These are phyloP conservation scores for Rhabdophis nuchalis DNA, from an alignment of 2,797 vertebrate genomes.

Conservation along the genomic window DNA sequence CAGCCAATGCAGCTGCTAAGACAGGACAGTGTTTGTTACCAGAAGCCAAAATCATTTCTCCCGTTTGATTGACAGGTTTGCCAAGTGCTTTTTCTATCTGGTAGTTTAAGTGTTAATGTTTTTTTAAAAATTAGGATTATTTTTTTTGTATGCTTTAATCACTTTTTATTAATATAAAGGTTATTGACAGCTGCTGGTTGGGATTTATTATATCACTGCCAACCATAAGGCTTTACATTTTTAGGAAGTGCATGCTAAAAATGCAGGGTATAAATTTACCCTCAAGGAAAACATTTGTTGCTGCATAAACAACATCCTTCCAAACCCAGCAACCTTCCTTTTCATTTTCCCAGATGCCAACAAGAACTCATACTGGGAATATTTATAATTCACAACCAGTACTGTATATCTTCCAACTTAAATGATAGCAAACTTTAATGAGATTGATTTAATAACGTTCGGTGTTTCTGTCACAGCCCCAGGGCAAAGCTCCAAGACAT, in stretches of 20 bases:
- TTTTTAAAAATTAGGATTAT: neutral
- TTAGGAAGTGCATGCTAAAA: neutral
- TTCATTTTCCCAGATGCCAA: neutral
- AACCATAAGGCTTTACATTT: neutral
- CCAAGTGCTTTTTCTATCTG: neutral
- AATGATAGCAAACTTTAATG: neutral
- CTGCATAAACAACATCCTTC: neutral
- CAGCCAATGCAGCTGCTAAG: neutral
- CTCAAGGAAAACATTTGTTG: neutral
- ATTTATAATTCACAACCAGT: neutral
- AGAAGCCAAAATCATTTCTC: neutral
- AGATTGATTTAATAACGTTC: neutral
- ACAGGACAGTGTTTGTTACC: neutral
- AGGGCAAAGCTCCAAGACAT: neutral
- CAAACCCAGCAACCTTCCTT: neutral
- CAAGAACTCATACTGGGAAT: neutral
- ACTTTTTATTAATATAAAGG: neutral
- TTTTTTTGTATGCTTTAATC: neutral
- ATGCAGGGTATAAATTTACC: neutral
- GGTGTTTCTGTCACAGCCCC: neutral
- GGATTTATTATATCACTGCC: neutral
- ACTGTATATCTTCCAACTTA: neutral
- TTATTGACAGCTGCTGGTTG: neutral
- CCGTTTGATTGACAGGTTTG: neutral
- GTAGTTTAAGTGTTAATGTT: neutral